Evolutionary conservation across 1,140 invertebrate genomes (phyloP), one percentile per base, ranked within the genome.

Genomic region (Hermetia illucens): DNA sequence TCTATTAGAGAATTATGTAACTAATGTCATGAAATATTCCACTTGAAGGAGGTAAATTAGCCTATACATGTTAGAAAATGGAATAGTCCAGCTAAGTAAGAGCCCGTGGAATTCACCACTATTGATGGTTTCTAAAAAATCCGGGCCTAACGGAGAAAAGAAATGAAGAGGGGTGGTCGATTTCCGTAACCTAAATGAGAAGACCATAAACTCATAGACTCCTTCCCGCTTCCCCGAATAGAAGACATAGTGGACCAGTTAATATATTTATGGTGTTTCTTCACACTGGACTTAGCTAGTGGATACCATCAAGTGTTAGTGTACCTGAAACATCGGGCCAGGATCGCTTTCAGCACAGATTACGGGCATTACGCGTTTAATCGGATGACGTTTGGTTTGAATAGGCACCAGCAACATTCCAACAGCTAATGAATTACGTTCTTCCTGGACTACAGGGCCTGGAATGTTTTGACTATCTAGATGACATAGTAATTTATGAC

Each of bases 231-330:
- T 4, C 70, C 69, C 3, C 49, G 53, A 27, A 68, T 72, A 12
- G 54, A 62, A 19, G 55, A 66, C 9, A 58, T 56, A 25, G 43
- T 74, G 17, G 54, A 65, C 40, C 47, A 48, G 30, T 37, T 71
- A 32, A 50, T 49, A 6, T 57, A 58, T 18, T 44, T 50, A 12
- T 55, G 54, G 21, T 66, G 59, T 44, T 70, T 71, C 45, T 55
- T 58, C 9, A 55, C 60, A 5, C 41, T 70, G 5, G 68, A 72
- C 49, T 41, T 70, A n/a, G 45, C 53, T 0, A 55, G 49, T 21
- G 68, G 70, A 1, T 72, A 63, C 46, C 63, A 62, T 52, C 66
- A 74, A 48, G 52, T 72, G n/a, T 20, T 36, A 38, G 45, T 69
- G 9, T 47, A 52, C 4, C 22, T 43, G 30, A 38, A 46, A 5